Evolutionary conservation across 1,140 invertebrate genomes (phyloP).

Genomic region (Pseudomyrmex pallidus): DNA sequence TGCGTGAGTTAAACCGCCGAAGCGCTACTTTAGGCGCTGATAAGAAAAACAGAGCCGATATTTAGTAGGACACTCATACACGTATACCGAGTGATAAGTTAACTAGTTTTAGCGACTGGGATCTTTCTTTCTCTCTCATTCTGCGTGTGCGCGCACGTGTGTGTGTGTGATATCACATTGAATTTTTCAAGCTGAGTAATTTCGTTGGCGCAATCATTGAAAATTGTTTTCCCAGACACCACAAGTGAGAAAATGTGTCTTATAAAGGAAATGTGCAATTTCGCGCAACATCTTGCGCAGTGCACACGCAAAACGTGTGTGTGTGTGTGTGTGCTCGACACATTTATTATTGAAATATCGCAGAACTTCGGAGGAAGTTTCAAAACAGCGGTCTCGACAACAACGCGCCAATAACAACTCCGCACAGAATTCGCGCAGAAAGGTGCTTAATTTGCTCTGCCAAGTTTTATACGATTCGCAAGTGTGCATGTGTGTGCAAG

Average conservation of each 20-base stretch:
- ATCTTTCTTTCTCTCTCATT: too few species aligned
- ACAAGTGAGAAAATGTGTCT: neutral
- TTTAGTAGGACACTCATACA: neutral
- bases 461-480: constrained; percentile 16
- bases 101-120: neutral
- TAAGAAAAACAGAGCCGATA: constrained; percentile 29
- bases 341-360: constrained; percentile 22
- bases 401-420: constrained; percentile 35
- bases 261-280: neutral
- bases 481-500: neutral
- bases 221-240: too few species aligned
- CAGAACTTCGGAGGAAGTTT: constrained; percentile 14
- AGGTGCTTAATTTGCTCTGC: constrained; percentile 18
- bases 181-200: too few species aligned
- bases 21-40: constrained; percentile 8
- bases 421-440: neutral
- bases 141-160: too few species aligned
- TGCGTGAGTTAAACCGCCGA: neutral
- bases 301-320: neutral
- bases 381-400: constrained; percentile 32
- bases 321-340: too few species aligned
- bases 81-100: neutral
- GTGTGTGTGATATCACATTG: too few species aligned
- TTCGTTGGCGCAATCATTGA: too few species aligned
- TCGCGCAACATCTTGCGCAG: neutral